phyloP scores from a whole-genome alignment of 2,113 vertebrate genomes.

The Myiozetetes cayanensis region DNA sequence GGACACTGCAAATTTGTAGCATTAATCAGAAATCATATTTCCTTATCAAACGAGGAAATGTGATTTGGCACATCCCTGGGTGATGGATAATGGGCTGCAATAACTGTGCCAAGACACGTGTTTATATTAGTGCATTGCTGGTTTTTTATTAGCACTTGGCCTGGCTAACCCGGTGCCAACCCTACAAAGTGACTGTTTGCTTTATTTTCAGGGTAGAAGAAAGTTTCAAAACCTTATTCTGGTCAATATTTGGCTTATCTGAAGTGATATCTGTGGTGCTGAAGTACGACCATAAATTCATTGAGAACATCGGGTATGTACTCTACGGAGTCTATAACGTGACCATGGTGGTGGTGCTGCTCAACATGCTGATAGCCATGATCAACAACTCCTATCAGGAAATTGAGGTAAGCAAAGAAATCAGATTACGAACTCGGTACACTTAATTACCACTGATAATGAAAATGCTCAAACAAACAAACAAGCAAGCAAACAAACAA shows the following conservation, averaged over 20 bases:
- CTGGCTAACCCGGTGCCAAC: not conserved
- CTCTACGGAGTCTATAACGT: constrained; percentile 96
- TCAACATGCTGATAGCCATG: constrained; percentile 99
- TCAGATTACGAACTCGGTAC: not conserved
- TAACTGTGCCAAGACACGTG: not conserved
- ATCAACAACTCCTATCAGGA: constrained; percentile 99
- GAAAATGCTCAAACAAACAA: not conserved
- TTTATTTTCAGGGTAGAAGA: constrained; percentile 90
- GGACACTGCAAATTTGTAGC: not conserved
- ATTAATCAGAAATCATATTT: not conserved
- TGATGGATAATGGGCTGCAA: not conserved
- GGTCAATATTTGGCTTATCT: constrained; percentile 97
- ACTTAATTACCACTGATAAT: not conserved
- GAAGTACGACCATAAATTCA: constrained; percentile 97
- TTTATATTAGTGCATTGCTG: not conserved
- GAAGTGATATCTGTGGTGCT: constrained; percentile 98
- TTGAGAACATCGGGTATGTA: constrained; percentile 97
- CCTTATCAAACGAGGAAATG: not conserved
- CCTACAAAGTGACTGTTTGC: not conserved
- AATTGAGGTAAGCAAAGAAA: constrained; percentile 87
- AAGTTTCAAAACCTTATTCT: constrained; percentile 98
- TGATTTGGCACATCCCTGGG: not conserved
- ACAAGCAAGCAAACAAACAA: not conserved
- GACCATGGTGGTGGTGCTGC: constrained; percentile 97
- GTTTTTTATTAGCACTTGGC: not conserved